Evolutionary conservation across 2,797 vertebrate genomes (phyloP).

Genomic region (Orestias chungarensis): DNA sequence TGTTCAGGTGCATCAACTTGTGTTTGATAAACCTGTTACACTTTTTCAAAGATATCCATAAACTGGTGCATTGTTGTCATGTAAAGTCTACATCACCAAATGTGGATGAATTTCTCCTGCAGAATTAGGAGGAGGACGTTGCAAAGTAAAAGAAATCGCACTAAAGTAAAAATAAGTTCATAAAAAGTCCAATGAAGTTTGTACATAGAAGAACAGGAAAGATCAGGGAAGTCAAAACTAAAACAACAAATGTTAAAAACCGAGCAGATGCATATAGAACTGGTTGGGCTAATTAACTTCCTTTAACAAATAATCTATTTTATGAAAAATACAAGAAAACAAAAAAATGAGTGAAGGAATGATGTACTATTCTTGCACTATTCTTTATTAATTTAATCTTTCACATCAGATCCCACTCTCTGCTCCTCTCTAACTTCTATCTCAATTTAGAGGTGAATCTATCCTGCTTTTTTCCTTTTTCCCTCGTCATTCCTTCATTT

Average conservation of each 20-base stretch:
- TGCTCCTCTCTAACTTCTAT: slow-evolving; percentile 5
- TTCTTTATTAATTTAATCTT: not conserved
- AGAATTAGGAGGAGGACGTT: not conserved
- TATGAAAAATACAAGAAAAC: not conserved
- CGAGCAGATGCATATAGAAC: not conserved
- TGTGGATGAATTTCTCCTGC: not conserved
- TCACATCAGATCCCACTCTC: not conserved
- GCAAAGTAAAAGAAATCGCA: not conserved
- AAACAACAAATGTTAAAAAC: not conserved
- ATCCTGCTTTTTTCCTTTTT: slow-evolving; percentile 19
- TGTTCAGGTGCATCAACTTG: no score
- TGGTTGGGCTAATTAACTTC: not conserved
- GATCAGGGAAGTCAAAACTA: no score
- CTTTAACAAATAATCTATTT: no score
- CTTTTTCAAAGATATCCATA: not conserved
- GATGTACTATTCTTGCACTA: not conserved
- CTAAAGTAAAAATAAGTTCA: not conserved
- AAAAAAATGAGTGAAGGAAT: not conserved
- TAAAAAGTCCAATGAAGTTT: not conserved
- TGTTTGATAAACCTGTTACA: not conserved
- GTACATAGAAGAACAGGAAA: not conserved
- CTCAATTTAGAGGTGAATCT: slow-evolving; percentile 4
- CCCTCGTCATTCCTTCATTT: slow-evolving; percentile 53
- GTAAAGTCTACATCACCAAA: not conserved
- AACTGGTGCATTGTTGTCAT: not conserved